Evolutionary conservation across 1,140 invertebrate species (phyloP), one percentile per base, ranked within the genome.

Genomic region (Trichonephila clavipes): DNA sequence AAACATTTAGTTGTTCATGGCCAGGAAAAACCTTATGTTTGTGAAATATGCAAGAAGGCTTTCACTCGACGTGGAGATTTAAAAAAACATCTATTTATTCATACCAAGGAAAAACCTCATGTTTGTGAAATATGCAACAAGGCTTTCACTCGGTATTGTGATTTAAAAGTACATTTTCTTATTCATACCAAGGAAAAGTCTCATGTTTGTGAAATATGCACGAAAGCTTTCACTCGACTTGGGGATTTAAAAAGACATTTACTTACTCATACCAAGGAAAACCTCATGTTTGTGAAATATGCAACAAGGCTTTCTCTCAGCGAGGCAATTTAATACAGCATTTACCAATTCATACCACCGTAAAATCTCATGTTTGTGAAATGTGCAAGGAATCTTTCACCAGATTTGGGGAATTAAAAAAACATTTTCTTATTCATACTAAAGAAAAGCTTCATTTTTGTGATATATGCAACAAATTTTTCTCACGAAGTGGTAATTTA

Each of bases 201-300:
- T n/a, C 64, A 66, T 66, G 64, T 66, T 66, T 66, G 64, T 66
- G 64, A 66, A n/a, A 5, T 66, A 1, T 66, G 64, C 12, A 12
- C 10, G 21, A 66, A 19, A 66, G 24, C 7, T n/a, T 66, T 66
- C 19, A n/a, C n/a, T 66, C 64, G 14, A 10, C 21, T n/a, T 7
- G 21, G 21, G 21, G 21, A 19, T 66, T 66, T 66, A 66, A 66
- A 66, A 24, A n/a, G 19, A 10, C 64, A 66, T 66, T 21, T 66
- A 66, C 24, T 21, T 7, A 66, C 64, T 24, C 64, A 66, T 16
- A n/a, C 18, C 24, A n/a, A 66, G 7, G 21, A 66, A 66, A 66
- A 66, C 64, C 64, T n/a, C 64, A 66, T 66, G 64, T 66, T 10
- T 66, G 64, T 66, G 64, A 66, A n/a, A 19, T 66, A 66, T 66